Evolutionary conservation across 1,140 invertebrate genomes (phyloP).

Genomic region (Arion vulgaris): DNA sequence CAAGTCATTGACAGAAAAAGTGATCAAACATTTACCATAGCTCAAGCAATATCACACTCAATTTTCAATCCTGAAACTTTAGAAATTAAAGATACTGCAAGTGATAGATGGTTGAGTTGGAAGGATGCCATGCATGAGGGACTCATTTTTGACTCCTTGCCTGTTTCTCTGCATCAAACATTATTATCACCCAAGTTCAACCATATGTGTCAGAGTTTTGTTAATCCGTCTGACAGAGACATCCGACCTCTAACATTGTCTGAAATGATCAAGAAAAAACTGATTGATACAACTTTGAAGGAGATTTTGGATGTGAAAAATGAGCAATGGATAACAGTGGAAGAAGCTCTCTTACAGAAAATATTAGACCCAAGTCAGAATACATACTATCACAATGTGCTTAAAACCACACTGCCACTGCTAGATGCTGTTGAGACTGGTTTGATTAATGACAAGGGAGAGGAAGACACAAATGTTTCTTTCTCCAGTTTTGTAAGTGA

Average conservation of each 20-base stretch:
- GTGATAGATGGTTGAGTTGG: slow-evolving; percentile 63
- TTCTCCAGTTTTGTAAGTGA: slow-evolving; percentile 10
- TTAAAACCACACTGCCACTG: slow-evolving; percentile 72
- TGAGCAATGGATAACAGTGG: slow-evolving; percentile 83
- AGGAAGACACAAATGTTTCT: slow-evolving; percentile 37
- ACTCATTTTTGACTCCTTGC: slow-evolving; percentile 51
- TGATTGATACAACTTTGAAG: slow-evolving; percentile 41
- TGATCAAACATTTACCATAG: slow-evolving; percentile 46
- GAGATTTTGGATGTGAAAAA: slow-evolving; percentile 78
- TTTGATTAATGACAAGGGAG: slow-evolving; percentile 80
- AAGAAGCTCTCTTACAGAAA: slow-evolving; percentile 81
- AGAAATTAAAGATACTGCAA: slow-evolving; percentile 60
- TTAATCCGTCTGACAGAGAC: slow-evolving; percentile 30
- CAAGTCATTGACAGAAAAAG: slow-evolving; percentile 50
- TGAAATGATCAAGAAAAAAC: slow-evolving; percentile 45
- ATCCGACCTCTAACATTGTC: slow-evolving; percentile 42
- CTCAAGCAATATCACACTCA: slow-evolving; percentile 46
- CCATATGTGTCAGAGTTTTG: slow-evolving; percentile 38
- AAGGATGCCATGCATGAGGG: slow-evolving; percentile 56
- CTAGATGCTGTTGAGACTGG: slow-evolving; percentile 83
- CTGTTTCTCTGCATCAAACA: slow-evolving; percentile 42
- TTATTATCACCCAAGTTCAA: slow-evolving; percentile 42
- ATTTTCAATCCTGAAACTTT: slow-evolving; percentile 51
- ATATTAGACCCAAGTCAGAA: slow-evolving; percentile 49
- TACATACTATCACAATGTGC: slow-evolving; percentile 43